Percentiles rank a stretch among this genome's conserved stretches.
Conservation (phyloP, 2,888 invertebrate species). For the Oxystoma pomonae region DNA sequence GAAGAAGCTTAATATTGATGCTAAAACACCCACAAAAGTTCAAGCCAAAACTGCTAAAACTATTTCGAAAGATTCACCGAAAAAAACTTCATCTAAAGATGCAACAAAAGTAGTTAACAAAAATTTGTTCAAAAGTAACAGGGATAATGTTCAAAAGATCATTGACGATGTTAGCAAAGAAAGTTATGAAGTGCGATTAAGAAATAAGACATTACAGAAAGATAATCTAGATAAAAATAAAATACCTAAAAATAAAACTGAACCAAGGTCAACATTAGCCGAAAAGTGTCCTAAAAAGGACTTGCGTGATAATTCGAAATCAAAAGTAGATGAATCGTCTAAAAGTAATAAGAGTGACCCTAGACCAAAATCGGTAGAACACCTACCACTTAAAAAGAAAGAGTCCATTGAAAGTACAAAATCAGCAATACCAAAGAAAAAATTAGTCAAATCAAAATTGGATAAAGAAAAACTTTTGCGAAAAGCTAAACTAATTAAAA, state of each 20-base stretch:
- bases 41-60: constrained; percentile 35
- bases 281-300: background rate
- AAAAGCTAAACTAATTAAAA: constrained; percentile 4
- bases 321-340: background rate
- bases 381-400: too few relatives aligned
- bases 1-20: constrained; percentile 13
- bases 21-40: constrained; percentile 22
- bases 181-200: constrained; percentile 12
- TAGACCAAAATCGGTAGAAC: background rate
- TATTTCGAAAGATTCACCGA: background rate
- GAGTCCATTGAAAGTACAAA: background rate
- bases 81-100: background rate
- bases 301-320: background rate
- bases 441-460: constrained; percentile 1
- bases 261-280: background rate
- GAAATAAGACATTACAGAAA: constrained; percentile 10
- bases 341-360: background rate
- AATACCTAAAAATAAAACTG: background rate
- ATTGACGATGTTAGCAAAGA: constrained; percentile 22
- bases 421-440: background rate
- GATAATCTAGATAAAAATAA: background rate
- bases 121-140: background rate
- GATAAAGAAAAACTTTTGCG: background rate
- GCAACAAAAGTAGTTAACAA: background rate
- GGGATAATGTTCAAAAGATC: constrained; percentile 22